These are phyloP conservation scores for Eupithecia centaureata DNA, from an alignment of 2,888 invertebrate genomes.

Conservation along the genomic window DNA sequence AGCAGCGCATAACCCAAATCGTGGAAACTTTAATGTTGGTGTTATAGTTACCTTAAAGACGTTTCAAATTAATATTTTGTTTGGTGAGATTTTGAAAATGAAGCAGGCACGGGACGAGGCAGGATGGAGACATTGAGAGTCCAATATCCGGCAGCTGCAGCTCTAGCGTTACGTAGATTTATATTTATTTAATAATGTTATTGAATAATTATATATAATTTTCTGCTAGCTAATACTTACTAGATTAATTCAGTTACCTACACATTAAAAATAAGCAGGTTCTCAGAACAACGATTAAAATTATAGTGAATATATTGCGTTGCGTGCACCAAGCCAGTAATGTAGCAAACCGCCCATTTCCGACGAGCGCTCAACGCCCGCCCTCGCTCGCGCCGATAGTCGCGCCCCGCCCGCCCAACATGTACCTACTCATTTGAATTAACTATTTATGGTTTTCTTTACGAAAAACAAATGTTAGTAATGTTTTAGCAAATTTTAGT, in stretches of 20 bases:
- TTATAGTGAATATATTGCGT: conserved; percentile 27
- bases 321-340: conserved; percentile 37
- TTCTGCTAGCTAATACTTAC: too few relatives aligned
- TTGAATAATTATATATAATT: too few relatives aligned
- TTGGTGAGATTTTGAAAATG: too few relatives aligned
- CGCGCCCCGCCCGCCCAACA: conserved; percentile 42
- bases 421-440: background rate
- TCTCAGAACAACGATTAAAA: conserved; percentile 1
- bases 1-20: background rate
- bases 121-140: too few relatives aligned
- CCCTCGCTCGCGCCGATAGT: conserved; percentile 41
- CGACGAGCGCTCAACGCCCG: conserved; percentile 37
- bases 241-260: too few relatives aligned
- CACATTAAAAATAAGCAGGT: conserved; percentile 1
- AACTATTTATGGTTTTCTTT: conserved; percentile 33
- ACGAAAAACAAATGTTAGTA: background rate
- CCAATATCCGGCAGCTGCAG: too few relatives aligned
- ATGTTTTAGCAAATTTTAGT: too few relatives aligned
- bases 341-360: conserved; percentile 39
- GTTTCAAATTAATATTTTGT: background rate
- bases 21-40: background rate
- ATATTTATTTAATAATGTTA: too few relatives aligned
- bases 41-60: background rate
- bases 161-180: too few relatives aligned
- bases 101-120: too few relatives aligned